Conservation (phyloP, 1,140 invertebrate species). For the Pseudomyrmex sp. region DNA sequence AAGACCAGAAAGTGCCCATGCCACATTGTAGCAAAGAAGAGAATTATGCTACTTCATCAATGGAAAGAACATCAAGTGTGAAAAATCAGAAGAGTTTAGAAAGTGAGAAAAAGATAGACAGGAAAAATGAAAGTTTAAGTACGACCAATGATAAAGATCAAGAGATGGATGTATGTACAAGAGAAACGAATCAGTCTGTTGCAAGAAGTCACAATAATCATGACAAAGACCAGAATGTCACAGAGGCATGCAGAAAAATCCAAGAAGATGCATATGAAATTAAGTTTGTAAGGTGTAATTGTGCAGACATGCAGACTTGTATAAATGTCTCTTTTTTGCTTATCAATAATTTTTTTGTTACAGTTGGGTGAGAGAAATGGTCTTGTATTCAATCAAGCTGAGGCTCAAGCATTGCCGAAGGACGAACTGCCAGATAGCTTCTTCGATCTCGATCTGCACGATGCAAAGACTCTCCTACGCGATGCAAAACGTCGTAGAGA, state of each 20-base stretch:
- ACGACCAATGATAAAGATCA: background rate
- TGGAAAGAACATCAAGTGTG: conserved; percentile 16
- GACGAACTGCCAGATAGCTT: conserved; percentile 93
- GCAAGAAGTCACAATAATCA: background rate
- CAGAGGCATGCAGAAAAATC: background rate
- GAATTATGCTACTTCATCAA: conserved; percentile 57
- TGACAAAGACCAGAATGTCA: background rate
- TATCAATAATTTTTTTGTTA: conserved; percentile 57
- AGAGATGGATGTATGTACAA: background rate
- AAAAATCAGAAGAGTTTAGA: conserved; percentile 30
- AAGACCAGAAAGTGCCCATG: conserved; percentile 27
- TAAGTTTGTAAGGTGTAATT: conserved; percentile 83
- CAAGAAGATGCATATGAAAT: conserved; percentile 45
- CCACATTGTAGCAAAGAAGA: conserved; percentile 61
- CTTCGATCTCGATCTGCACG: conserved; percentile 92
- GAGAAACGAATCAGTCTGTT: background rate
- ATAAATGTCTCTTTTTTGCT: background rate
- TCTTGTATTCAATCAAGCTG: conserved; percentile 88
- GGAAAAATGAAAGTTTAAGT: background rate
- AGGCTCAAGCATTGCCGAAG: conserved; percentile 83
- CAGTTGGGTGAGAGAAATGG: conserved; percentile 90
- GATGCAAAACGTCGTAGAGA: conserved; percentile 89
- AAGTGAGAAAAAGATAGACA: background rate
- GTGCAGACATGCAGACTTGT: conserved; percentile 25
- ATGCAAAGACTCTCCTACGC: conserved; percentile 89